Percentiles rank a stretch among this genome's conserved stretches.
These are phyloP conservation scores for Perccottus glenii DNA, from an alignment of 2,113 vertebrate species.

Conservation along the genomic window DNA sequence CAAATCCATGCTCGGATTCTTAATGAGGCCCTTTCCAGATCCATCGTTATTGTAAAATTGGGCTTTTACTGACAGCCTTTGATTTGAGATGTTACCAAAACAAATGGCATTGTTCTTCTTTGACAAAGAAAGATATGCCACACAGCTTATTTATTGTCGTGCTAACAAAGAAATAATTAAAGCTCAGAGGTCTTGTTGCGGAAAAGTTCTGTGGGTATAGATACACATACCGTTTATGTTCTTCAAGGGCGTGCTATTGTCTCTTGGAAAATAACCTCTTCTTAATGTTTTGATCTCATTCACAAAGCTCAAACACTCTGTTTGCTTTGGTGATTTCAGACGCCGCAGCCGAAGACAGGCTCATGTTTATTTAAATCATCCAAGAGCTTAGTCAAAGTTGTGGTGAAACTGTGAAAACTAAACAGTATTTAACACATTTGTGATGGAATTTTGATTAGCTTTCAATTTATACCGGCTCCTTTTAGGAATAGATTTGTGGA, in stretches of 20 bases:
- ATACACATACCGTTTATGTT: background rate
- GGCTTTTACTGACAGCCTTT: conserved; percentile 28
- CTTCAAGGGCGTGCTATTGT: conserved; percentile 1
- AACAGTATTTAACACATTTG: conserved; percentile 8
- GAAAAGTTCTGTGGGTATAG: background rate
- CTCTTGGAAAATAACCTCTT: conserved; percentile 31
- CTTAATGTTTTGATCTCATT: conserved; percentile 22
- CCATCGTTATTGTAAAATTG: background rate
- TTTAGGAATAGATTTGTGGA: no score
- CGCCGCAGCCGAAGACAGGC: conserved; percentile 23
- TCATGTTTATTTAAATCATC: conserved; percentile 63
- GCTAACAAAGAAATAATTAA: background rate
- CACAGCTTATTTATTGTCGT: background rate
- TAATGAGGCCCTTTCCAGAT: conserved; percentile 43
- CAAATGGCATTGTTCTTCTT: conserved; percentile 14
- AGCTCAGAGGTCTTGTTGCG: background rate
- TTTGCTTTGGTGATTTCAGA: conserved; percentile 40
- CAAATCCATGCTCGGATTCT: conserved; percentile 61
- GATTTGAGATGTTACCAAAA: conserved; percentile 19
- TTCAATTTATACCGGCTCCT: background rate
- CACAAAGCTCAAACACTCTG: conserved; percentile 31
- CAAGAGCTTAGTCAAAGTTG: conserved; percentile 20
- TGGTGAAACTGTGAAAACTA: conserved; percentile 17
- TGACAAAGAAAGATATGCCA: background rate
- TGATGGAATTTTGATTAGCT: conserved; percentile 7